Evolutionary conservation across 2,797 vertebrate species (phyloP).

Genomic region (Ptychobarbus kaznakovi): DNA sequence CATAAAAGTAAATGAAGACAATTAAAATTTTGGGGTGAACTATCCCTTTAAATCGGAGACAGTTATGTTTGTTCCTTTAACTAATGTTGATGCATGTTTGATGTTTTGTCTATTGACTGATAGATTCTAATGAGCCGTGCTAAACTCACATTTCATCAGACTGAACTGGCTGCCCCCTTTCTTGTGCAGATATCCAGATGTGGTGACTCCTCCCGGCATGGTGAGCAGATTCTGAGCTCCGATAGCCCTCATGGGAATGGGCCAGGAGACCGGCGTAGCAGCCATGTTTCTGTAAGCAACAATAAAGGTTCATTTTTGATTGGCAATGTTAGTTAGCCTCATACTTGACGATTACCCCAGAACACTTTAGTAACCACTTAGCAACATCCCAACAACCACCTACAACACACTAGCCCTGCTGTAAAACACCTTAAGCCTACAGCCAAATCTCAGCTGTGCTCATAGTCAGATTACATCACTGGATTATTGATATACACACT

Average conservation of each 20-base stretch:
- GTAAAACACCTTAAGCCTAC: no score
- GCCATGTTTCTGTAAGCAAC: conserved; percentile 84
- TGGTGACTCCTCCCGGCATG: conserved; percentile 93
- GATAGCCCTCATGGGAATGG: conserved; percentile 94
- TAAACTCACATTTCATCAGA: conserved; percentile 90
- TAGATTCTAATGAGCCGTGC: background rate
- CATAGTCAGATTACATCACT: background rate
- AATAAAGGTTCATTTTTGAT: conserved; percentile 25
- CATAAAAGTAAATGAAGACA: background rate
- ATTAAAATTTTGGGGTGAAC: background rate
- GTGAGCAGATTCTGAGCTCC: conserved; percentile 97
- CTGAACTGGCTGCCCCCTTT: conserved; percentile 96
- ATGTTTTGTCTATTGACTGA: background rate
- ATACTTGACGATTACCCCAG: background rate
- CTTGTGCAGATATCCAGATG: conserved; percentile 93
- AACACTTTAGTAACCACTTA: background rate
- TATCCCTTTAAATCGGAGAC: background rate
- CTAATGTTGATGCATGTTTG: no score
- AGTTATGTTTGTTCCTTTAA: background rate
- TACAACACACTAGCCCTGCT: no score
- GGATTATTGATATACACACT: background rate
- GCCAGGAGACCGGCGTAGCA: conserved; percentile 85
- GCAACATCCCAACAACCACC: no score
- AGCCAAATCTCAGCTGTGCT: background rate
- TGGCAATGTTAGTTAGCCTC: background rate